Evolutionary conservation across 2,888 invertebrate genomes (phyloP).

Genomic region (Drosophila greeni): DNA sequence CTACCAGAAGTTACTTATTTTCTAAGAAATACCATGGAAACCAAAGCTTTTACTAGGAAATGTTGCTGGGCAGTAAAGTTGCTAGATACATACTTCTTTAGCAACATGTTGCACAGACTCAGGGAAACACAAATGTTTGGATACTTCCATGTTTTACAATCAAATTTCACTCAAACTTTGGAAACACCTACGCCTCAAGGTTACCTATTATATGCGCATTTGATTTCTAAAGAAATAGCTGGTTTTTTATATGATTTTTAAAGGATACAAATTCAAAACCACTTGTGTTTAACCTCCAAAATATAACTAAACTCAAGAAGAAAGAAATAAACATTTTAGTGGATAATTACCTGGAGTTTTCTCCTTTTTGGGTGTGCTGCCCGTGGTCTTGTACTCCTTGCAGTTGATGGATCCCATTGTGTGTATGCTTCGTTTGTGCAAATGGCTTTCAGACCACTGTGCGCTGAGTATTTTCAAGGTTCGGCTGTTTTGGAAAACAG

Average conservation of each 20-base stretch:
- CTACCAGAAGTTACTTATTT: neutral
- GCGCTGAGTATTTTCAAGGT: neutral
- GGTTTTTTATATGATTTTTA: no score
- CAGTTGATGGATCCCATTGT: conserved; percentile 77
- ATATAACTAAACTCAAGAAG: neutral
- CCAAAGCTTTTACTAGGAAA: neutral
- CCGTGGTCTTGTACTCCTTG: conserved; percentile 76
- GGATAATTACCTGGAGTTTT: conserved; percentile 54
- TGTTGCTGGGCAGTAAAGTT: neutral
- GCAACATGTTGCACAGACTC: neutral
- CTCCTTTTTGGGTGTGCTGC: conserved; percentile 61
- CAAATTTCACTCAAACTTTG: neutral
- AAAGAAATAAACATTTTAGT: accelerated
- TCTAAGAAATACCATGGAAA: neutral
- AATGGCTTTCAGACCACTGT: conserved; percentile 7
- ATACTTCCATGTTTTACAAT: neutral
- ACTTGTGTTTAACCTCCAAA: neutral
- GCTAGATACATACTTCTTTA: neutral
- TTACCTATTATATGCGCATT: neutral
- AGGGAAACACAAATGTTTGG: no score
- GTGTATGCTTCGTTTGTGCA: conserved; percentile 23
- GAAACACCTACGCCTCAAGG: neutral
- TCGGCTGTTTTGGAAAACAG: neutral
- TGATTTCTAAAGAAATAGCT: neutral
- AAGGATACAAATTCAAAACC: neutral